Conservation (phyloP, 2,888 invertebrate genomes). For the Diarsia mendica region DNA sequence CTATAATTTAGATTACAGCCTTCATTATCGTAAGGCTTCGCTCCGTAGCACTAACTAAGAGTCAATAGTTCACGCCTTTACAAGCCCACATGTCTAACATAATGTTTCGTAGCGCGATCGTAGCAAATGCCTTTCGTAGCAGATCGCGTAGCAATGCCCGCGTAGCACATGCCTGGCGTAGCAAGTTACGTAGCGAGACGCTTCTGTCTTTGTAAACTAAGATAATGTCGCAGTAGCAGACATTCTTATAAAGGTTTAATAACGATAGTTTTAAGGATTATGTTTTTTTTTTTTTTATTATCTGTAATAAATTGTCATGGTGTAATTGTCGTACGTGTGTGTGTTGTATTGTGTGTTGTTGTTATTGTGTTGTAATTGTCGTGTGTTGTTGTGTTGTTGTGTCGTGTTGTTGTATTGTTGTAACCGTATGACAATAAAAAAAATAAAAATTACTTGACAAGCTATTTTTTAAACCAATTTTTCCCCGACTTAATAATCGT, state of each 20-base stretch:
- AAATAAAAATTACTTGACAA: no score
- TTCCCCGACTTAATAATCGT: no score
- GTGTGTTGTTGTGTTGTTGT: no score
- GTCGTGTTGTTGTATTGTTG: no score
- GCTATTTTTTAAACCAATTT: no score
- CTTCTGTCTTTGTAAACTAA: background rate
- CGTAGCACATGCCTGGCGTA: conserved; percentile 50
- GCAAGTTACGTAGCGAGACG: conserved; percentile 26
- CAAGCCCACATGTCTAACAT: conserved; percentile 14
- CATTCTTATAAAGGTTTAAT: background rate
- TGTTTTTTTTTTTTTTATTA: no score
- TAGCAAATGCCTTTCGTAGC: conserved; percentile 49
- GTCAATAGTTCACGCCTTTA: no score
- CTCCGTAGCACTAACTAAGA: conserved; percentile 18
- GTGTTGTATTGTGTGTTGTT: no score
- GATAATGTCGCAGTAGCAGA: background rate
- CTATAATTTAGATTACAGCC: conserved; percentile 1
- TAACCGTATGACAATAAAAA: no score
- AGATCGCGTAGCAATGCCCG: conserved; percentile 36
- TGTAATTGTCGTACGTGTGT: no score
- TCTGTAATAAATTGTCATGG: no score
- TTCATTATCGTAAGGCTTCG: conserved; percentile 1
- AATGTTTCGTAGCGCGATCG: conserved; percentile 26
- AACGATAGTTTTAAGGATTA: background rate
- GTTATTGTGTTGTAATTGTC: no score